A percentile compares a stretch with the other conserved stretches of the same genome.
These are phyloP conservation scores for Flabesymbios commensalis DNA, from an alignment of 2,888 invertebrate species.

Conservation along the genomic window DNA sequence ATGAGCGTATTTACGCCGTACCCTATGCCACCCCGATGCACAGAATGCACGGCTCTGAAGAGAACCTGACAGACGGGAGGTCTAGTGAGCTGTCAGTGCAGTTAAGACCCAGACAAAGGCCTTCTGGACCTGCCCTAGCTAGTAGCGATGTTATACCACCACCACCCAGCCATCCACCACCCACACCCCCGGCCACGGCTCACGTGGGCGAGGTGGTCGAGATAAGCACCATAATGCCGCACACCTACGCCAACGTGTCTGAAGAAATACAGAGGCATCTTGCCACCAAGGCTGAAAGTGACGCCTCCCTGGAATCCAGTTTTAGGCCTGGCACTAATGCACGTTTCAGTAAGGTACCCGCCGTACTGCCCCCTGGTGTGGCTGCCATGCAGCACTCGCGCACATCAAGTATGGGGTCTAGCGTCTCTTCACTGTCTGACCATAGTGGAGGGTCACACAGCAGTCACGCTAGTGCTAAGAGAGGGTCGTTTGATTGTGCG, in stretches of 20 bases:
- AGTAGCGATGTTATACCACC: constrained; percentile 32
- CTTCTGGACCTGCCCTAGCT: constrained; percentile 34
- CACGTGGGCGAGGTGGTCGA: constrained; percentile 43
- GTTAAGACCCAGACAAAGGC: constrained; percentile 40
- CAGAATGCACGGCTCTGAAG: background rate
- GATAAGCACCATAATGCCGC: constrained; percentile 29
- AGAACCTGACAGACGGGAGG: background rate
- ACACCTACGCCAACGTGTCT: constrained; percentile 55
- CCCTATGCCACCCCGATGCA: background rate
- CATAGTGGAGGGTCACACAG: background rate
- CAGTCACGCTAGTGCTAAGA: background rate
- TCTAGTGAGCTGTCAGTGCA: constrained; percentile 8
- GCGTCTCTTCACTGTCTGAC: background rate
- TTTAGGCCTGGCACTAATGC: constrained; percentile 86
- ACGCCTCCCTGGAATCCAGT: constrained; percentile 68
- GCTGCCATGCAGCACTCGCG: background rate
- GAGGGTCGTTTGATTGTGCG: too few species aligned
- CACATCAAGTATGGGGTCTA: background rate
- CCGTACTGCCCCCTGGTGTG: background rate
- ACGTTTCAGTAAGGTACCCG: constrained; percentile 59
- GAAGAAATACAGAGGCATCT: constrained; percentile 27
- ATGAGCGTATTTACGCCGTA: constrained; percentile 15
- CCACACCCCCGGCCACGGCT: constrained; percentile 27
- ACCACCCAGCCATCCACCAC: constrained; percentile 40
- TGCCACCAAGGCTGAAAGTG: constrained; percentile 21